Base-by-base conservation (phyloP, 2,113 vertebrate genomes). In the Tyrannus savana region DNA sequence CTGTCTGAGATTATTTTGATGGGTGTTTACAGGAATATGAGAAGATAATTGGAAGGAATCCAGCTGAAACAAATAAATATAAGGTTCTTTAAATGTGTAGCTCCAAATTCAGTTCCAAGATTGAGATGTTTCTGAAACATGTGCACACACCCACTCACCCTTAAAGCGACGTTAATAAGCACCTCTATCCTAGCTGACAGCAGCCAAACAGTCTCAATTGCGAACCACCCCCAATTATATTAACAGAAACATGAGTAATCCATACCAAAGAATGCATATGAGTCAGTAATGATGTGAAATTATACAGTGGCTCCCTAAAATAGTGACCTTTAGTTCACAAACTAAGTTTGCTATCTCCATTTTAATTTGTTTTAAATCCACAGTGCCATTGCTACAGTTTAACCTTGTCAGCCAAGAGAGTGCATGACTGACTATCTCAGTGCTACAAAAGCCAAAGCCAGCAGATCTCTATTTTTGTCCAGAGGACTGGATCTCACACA, bases 191-290 rank as follows among this genome's bases (percentile, higher is more conserved):
- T 68, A 92, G 79, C 72, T 96, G 96, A 86, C 96, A 96, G 90
- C 85, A 96, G 90, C 92, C 95, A 95, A 96, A 93, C 94, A 94
- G 88, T 92, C 93, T 94, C 95, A 93, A 71, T 90, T 88, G 92
- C 93, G 93, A 94, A 39, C 90, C 92, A 87, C 95, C 96, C 82
- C 76, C 95, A 93, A 90, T 79, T 93, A 94, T 87, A 93, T 93
- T 93, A 95, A 94, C 93, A 96, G 96, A 84, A 95, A 93, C 90
- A 96, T 96, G 96, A 96, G 85, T 96, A 96, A 96, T 96, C 83
- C 88, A 82, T 71, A 89, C 93, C 52, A 64, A 90, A 88, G 82
- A 90, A 90, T 62, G 75, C 55, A 87, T 79, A 71, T 96, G 95
- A 97, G 85, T 97, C 95, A 96, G 85, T 93, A 91, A 90, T 12